Evolutionary conservation across 2,113 vertebrate species (phyloP).

Genomic region (Sinocyclocheilus maitianheensis): DNA sequence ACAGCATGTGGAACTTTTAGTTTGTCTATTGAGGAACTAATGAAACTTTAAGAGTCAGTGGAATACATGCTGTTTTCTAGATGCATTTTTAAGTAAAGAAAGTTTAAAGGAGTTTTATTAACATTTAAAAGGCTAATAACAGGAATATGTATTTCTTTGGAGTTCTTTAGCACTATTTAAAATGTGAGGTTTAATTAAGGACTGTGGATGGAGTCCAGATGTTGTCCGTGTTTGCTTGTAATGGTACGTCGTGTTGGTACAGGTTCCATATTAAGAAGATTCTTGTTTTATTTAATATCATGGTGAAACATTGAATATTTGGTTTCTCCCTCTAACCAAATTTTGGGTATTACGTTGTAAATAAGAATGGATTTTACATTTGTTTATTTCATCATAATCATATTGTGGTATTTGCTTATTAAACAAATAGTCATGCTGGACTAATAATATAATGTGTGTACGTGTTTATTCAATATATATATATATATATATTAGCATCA

Average conservation of each 20-base stretch:
- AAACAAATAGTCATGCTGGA: conserved; percentile 50
- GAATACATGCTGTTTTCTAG: not conserved
- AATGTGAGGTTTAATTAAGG: not conserved
- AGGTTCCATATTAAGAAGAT: conserved; percentile 58
- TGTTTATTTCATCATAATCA: conserved; percentile 44
- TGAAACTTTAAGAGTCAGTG: not conserved
- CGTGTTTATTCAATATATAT: conserved; percentile 8
- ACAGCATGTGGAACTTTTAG: conserved; percentile 15
- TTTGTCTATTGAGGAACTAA: conserved; percentile 12
- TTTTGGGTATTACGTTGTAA: conserved; percentile 52
- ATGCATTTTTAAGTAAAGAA: not conserved
- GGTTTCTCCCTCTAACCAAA: conserved; percentile 12
- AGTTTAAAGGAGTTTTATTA: conserved; percentile 6
- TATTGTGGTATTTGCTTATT: conserved; percentile 45
- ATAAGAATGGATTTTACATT: conserved; percentile 50
- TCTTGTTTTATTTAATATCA: conserved; percentile 48
- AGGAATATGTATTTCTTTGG: not conserved
- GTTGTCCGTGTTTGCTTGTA: conserved; percentile 49
- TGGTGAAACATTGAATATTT: not conserved
- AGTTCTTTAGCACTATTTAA: not conserved
- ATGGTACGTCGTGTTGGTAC: conserved; percentile 77
- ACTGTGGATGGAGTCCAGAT: conserved; percentile 36
- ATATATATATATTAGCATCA: not conserved
- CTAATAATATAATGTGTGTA: not conserved
- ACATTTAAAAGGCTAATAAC: not conserved